Evolutionary conservation across 2,113 vertebrate genomes (phyloP), one percentile per base, ranked within the genome.

Genomic region (Ptyas mucosa): DNA sequence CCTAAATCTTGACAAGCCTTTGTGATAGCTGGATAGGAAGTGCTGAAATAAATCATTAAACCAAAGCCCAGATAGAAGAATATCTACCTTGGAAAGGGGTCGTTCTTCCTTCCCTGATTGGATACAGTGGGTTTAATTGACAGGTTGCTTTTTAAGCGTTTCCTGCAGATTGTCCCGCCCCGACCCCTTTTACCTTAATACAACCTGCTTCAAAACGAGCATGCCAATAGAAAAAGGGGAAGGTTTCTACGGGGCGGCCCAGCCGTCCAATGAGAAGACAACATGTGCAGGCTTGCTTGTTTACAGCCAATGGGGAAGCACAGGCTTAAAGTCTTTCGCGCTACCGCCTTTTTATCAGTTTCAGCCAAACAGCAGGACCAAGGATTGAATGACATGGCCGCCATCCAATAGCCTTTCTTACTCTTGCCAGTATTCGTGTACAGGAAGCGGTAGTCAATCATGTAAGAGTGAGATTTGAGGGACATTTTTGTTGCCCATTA

Each of bases 251-350:
- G 52, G 91, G 29, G n/a, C 2, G 11, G 7, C 8, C 12, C 9
- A 12, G n/a, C 49, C 3, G 18, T 21, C 92, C 92, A 93, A 90
- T 93, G 43, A 57, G n/a, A n/a, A n/a, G 5, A 24, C 75, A 90
- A 93, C 89, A 58, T 90, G 92, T 86, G 92, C 81, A 86, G 46
- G 55, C n/a, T 85, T 21, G 87, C 58, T 92, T 75, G 34, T 20
- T 26, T 81, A n/a, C 10, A n/a, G 86, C 86, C 87, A 89, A 92
- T 81, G 39, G 91, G 14, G 54, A 58, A 26, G 5, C 39, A 26
- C 8, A 20, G 53, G 26, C 43, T 8, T 3, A n/a, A 91, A 87
- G 10, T 8, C 10, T 49, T 18, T 46, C 39, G 24, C 43, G 18
- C 26, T 11, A 49, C 23, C 43, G 21, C n/a, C 49, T 24, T 34